These are phyloP conservation scores for Acanthaster planci DNA, from an alignment of 35 echinoderm and acorn worm species.

Conservation along the genomic window DNA sequence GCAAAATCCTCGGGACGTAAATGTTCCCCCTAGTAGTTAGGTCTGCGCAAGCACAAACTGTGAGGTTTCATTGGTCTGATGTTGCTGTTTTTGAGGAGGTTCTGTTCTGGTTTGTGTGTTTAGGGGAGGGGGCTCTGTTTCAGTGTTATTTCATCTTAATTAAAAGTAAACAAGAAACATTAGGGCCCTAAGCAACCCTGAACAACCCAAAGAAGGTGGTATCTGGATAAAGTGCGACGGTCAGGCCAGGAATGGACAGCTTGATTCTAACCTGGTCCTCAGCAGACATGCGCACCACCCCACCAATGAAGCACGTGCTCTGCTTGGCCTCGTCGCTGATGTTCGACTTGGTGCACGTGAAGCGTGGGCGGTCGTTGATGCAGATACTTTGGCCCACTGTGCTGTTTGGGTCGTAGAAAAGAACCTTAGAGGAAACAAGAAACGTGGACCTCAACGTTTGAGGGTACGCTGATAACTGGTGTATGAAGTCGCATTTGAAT, in stretches of 20 bases:
- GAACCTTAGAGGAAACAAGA: slow-evolving; percentile 16
- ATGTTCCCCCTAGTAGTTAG: no score
- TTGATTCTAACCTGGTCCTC: neutral
- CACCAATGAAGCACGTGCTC: slow-evolving; percentile 42
- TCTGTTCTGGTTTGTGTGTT: neutral
- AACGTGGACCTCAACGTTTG: no score
- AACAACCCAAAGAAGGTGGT: slow-evolving; percentile 50
- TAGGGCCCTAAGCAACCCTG: neutral
- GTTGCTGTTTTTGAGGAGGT: neutral
- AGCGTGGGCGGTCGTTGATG: slow-evolving; percentile 23
- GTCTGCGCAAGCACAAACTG: no score
- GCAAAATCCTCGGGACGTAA: no score
- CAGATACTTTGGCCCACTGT: slow-evolving; percentile 42
- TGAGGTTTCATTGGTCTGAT: neutral
- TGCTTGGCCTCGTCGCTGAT: slow-evolving; percentile 8
- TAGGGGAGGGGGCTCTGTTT: neutral
- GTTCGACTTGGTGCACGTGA: slow-evolving; percentile 50
- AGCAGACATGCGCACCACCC: slow-evolving; percentile 2
- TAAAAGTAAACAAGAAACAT: neutral
- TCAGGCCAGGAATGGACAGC: slow-evolving; percentile 1
- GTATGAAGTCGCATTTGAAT: no score
- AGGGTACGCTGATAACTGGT: no score
- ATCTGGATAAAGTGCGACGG: slow-evolving; percentile 28
- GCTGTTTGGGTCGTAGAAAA: slow-evolving; percentile 45
- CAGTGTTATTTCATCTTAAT: neutral